These are phyloP conservation scores for Craniophora ligustri DNA, from an alignment of 2,888 invertebrate species.

Conservation along the genomic window DNA sequence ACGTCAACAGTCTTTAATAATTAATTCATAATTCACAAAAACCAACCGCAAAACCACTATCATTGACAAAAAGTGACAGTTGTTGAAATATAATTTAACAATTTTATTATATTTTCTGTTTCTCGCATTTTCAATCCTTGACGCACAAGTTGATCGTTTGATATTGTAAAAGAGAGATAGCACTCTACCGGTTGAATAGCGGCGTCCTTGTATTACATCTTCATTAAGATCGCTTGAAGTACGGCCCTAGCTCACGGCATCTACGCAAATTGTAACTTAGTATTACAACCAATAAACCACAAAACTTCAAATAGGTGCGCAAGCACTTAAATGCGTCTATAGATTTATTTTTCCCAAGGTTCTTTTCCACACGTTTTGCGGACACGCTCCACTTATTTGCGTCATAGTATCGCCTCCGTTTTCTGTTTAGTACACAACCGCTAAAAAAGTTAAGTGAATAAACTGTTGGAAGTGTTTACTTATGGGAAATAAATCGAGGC, in stretches of 20 bases:
- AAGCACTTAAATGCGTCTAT: constrained; percentile 17
- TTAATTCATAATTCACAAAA: constrained; percentile 1
- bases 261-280: too few species aligned
- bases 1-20: constrained; percentile 5
- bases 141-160: too few species aligned
- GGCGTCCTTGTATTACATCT: too few species aligned
- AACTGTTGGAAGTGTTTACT: constrained; percentile 24
- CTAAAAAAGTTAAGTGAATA: constrained; percentile 55
- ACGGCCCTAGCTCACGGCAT: too few species aligned
- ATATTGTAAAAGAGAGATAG: too few species aligned
- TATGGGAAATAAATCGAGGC: constrained; percentile 2
- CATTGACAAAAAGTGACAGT: not conserved
- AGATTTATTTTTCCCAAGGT: constrained; percentile 55
- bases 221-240: too few species aligned
- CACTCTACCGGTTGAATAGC: too few species aligned
- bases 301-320: constrained; percentile 2
- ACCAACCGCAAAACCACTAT: not conserved
- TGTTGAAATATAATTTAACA: too few species aligned
- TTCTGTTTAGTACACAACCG: constrained; percentile 53
- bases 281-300: constrained; percentile 1
- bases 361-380: constrained; percentile 46
- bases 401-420: constrained; percentile 49
- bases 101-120: too few species aligned
- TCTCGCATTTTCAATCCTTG: too few species aligned
- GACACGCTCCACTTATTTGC: constrained; percentile 45